A percentile compares a stretch with the other conserved stretches of the same genome.
These are phyloP conservation scores for Sebastes matsubarae DNA, from an alignment of 2,797 vertebrate genomes.

Conservation along the genomic window DNA sequence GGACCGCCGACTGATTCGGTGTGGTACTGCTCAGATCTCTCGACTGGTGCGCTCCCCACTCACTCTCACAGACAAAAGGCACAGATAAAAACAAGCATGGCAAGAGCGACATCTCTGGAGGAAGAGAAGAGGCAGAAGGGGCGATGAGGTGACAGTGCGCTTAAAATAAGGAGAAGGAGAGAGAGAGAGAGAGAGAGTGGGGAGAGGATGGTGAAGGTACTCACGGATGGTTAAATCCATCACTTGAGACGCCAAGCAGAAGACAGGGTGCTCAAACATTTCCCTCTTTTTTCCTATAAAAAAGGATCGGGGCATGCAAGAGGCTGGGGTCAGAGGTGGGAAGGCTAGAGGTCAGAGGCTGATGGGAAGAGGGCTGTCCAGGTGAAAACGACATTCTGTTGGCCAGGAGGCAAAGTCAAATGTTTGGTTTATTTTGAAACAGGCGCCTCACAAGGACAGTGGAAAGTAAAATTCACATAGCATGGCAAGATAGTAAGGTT, in stretches of 20 bases:
- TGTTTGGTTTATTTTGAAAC: slow-evolving; percentile 61
- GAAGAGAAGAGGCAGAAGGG: slow-evolving; percentile 43
- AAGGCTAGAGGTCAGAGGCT: slow-evolving; percentile 90
- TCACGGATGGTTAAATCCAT: slow-evolving; percentile 99
- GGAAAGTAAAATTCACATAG: slow-evolving; percentile 82
- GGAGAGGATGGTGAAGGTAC: slow-evolving; percentile 94
- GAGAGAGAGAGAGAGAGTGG: slow-evolving; percentile 71
- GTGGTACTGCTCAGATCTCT: slow-evolving; percentile 61
- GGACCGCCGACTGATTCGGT: slow-evolving; percentile 57
- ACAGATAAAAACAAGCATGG: slow-evolving; percentile 73
- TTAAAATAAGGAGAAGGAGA: slow-evolving; percentile 78
- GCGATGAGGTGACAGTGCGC: slow-evolving; percentile 72
- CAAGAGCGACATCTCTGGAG: slow-evolving; percentile 47
- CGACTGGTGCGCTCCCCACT: slow-evolving; percentile 65
- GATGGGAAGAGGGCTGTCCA: slow-evolving; percentile 74
- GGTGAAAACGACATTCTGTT: slow-evolving; percentile 68
- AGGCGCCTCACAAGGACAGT: slow-evolving; percentile 87
- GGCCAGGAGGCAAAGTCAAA: slow-evolving; percentile 50
- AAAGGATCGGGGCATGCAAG: slow-evolving; percentile 99
- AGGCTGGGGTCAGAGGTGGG: slow-evolving; percentile 98
- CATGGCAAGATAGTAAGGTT: slow-evolving; percentile 94
- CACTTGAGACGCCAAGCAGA: slow-evolving; percentile 99
- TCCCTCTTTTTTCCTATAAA: slow-evolving; percentile 99
- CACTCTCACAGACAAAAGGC: slow-evolving; percentile 75
- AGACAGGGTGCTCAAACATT: slow-evolving; percentile 99